Base-by-base conservation (phyloP, 64 coral and sea anemone species). In the Pocillopora damicornis region DNA sequence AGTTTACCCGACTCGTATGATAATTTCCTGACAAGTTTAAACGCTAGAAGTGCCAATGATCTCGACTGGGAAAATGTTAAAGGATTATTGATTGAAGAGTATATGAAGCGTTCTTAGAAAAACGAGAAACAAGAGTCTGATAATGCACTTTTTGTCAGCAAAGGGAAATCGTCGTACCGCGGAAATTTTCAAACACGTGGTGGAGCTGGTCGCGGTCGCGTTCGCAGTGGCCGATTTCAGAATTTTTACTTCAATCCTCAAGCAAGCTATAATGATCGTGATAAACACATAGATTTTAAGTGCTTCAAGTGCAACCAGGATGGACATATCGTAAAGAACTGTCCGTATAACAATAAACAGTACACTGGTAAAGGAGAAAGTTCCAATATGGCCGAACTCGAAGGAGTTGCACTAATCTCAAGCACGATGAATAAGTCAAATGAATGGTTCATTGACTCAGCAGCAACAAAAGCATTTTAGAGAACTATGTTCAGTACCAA, bases 361-460 rank as follows among this genome's bases (percentile, higher is more conserved):
- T 25, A 76, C 57, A 76, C 25, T 60, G 75, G 25, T 79, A 88
- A 37, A 82, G 83, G 73, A 82, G 91, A 92, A 75, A 87, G 79
- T 81, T 92, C 86, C 61, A 92, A 88, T 75, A 69, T 92, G 57
- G 91, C 71, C 58, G 86, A 88, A 92, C 18, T 75, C 30, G 91
- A 89, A 76, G 87, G 91, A 89, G 89, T 94, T 60, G 88, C 88
- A 35, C 78, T 94, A 37, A 89, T 94, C 65, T 94, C 87, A 81
- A 89, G 60, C 81, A 61, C 30, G 66, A 37, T 83, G 45, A 93
- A 78, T 76, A 71, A 60, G 58, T 89, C 87, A 58, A 15, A 18
- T 90, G 69, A 79, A 93, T 91, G 89, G 89, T 91, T 95, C 69
- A 94, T 88, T 51, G 84, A 94, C 87, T 94, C 78, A 15, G 93